Base-by-base conservation (phyloP, 2,888 invertebrate genomes). In the Pristionchus fissidentatus region DNA sequence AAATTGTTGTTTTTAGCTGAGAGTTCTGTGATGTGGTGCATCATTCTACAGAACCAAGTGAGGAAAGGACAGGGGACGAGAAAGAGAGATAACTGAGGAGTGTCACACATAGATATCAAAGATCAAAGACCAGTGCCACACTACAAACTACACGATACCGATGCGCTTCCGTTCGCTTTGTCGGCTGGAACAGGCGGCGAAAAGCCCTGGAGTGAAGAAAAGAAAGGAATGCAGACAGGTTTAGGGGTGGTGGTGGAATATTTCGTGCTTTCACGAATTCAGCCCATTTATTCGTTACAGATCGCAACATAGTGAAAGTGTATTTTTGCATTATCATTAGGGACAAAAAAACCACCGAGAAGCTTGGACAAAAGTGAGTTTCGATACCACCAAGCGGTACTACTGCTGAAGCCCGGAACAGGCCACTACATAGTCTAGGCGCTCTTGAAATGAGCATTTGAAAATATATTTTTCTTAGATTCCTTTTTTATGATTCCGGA, bases 191-290 rank as follows among this genome's bases (percentile, higher is more conserved):
- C 66, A 22, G 15, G 66, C 22, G 29, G 66, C 22, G 29, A 19
- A 7, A 66, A 38, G 35, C 66, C 66, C 66, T 66, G 66, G 66
- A 66, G 38, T n/a, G 66, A 66, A 66, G 55, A 55, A 38, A 55
- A 55, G 26, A 22, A 55, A n/a, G n/a, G n/a, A n/a, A 46, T 52
- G n/a, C 19, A 78, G 78, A 26, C 49, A 55, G 41, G 22, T 77
- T 22, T 26, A 55, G 77, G 38, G 52, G 22, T 77, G 26, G 5
- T 52, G n/a, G n/a, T n/a, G n/a, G 22, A 49, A 49, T 22, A 49
- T 29, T 19, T 75, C 26, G 75, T 46, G 46, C 46, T 26, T 19
- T 46, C 75, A 52, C 75, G n/a, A n/a, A n/a, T n/a, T n/a, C n/a
- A n/a, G n/a, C n/a, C n/a, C n/a, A n/a, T n/a, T n/a, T n/a, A n/a